phyloP scores from a whole-genome alignment of 2,797 vertebrate species.

The Calcarius lapponicus region DNA sequence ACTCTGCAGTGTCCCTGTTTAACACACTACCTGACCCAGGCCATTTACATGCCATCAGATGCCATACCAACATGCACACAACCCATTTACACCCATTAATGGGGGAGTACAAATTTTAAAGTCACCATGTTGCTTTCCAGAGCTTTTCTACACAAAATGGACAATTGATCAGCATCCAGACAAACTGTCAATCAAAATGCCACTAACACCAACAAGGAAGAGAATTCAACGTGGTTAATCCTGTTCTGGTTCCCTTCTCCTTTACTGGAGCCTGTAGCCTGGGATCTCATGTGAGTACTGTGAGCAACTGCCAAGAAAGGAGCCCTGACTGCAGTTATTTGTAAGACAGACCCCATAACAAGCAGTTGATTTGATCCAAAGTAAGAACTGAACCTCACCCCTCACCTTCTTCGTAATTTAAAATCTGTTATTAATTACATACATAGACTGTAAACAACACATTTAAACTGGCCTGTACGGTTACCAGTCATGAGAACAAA shows the following conservation, averaged over 20 bases:
- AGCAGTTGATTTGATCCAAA: not conserved
- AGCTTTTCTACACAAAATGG: not conserved
- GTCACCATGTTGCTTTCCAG: not conserved
- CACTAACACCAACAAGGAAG: not conserved
- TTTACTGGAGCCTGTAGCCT: not conserved
- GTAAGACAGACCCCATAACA: not conserved
- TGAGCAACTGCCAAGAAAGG: not conserved
- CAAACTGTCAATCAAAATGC: not conserved
- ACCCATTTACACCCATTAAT: accelerated
- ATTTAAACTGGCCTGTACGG: not conserved
- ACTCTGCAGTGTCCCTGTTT: not conserved
- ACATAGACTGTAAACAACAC: not conserved
- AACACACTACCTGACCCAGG: not conserved
- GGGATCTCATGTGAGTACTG: not conserved
- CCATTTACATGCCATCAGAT: not conserved
- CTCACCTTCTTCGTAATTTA: not conserved
- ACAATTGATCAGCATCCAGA: not conserved
- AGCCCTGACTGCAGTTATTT: not conserved
- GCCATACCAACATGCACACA: not conserved
- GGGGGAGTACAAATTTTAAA: not conserved
- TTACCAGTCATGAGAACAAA: not conserved
- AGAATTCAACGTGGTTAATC: accelerated
- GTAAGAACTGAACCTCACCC: not conserved
- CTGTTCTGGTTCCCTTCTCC: not conserved
- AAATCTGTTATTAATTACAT: not conserved